Evolutionary conservation across 1,140 invertebrate genomes (phyloP), one percentile per base, ranked within the genome.

Genomic region (Drosophila asahinai): DNA sequence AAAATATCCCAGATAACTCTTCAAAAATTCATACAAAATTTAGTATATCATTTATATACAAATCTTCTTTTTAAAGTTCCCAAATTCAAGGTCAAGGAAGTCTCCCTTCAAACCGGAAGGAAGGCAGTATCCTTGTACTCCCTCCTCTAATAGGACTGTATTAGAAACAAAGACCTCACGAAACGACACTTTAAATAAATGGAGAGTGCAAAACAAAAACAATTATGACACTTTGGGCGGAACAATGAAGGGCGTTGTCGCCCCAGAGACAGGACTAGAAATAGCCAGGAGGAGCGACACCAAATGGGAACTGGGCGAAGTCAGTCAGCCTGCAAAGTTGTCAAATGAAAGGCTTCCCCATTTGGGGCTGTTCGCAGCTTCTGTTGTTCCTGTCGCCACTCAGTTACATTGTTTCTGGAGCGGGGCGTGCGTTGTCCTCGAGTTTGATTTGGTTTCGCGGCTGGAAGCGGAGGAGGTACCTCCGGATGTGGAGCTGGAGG

Each of bases 361-460:
- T 73, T 73, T 72, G 42, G 52, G 67, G 45, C 67, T 58, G 27
- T 60, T 51, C 27, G 19, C 70, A 73, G 70, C 66, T 42, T 73
- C 67, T 49, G 36, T 51, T 49, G 43, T 73, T 72, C 54, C 70
- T 72, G 68, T 60, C 54, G 67, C 67, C 70, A 73, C 70, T 73
- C 38, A 48, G 75, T 76, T 79, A 79, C 66, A 86, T 82, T 86
- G 83, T 77, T 68, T 67, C 47, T 57, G 19, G 57, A 57, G 25
- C 17, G 63, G 15, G 64, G 40, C 55, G 40, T 40, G 25, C 52
- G 51, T 36, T 81, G 82, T 83, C 68, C 80, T 77, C 79, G 76
- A 66, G 66, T 83, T 87, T 80, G 74, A 86, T 86, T 86, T 66
- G 76, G 65, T 80, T 65, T 14, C 12, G 19, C 11, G 40, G 5